Evolutionary conservation across 2,113 vertebrate species (phyloP).

Genomic region (Lipophrys pholis): DNA sequence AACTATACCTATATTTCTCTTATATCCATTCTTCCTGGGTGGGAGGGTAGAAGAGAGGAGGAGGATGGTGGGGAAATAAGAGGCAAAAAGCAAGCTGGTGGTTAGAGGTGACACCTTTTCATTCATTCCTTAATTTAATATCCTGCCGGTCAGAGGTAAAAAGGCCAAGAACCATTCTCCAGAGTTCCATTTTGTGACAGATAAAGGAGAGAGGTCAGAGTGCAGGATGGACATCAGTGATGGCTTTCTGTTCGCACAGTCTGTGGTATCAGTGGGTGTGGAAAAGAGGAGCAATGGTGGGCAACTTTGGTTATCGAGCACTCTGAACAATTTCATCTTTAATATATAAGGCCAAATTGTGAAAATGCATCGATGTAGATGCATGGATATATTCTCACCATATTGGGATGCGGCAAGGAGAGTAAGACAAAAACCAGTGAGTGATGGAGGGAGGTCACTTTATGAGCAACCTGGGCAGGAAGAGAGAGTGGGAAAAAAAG

Average conservation of each 20-base stretch:
- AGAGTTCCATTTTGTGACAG: too few relatives aligned
- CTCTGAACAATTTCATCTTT: too few relatives aligned
- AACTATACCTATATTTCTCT: conserved; percentile 12
- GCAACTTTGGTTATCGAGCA: too few relatives aligned
- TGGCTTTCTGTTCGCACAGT: too few relatives aligned
- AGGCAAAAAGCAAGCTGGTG: conserved; percentile 3
- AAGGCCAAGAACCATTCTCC: background rate
- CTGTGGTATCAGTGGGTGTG: too few relatives aligned
- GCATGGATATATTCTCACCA: too few relatives aligned
- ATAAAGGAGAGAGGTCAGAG: background rate
- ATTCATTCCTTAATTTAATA: background rate
- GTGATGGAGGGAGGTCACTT: background rate
- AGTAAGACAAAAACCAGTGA: background rate
- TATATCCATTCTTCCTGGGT: conserved; percentile 39
- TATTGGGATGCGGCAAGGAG: background rate
- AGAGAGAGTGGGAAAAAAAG: background rate
- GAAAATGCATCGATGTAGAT: too few relatives aligned
- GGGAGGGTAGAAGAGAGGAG: conserved; percentile 45
- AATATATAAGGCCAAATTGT: too few relatives aligned
- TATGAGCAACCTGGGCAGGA: conserved; percentile 2
- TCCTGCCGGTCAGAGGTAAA: background rate
- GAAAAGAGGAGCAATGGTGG: too few relatives aligned
- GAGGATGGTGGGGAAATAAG: conserved; percentile 27
- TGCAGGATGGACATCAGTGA: too few relatives aligned
- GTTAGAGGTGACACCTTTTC: background rate